Conservation (phyloP, 2,113 vertebrate species). For the Hyla sarda region DNA sequence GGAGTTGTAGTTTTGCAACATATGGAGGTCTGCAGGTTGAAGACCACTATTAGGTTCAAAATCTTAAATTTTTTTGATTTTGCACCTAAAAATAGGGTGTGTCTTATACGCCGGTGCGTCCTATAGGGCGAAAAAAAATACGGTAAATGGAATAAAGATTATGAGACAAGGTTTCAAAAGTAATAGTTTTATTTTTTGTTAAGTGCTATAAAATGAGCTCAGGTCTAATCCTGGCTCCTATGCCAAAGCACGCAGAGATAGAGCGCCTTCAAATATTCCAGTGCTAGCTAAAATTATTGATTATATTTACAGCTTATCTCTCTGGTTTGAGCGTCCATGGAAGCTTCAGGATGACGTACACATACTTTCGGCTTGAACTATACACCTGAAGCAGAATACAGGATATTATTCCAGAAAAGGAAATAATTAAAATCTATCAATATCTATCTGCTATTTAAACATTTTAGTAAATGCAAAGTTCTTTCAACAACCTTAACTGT, state of each 20-base stretch:
- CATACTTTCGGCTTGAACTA: conserved; percentile 29
- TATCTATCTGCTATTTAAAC: background rate
- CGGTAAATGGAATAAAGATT: conserved; percentile 25
- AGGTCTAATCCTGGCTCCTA: conserved; percentile 18
- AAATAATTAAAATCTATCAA: background rate
- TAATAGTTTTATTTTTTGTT: background rate
- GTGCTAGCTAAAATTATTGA: conserved; percentile 37
- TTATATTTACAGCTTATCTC: conserved; percentile 19
- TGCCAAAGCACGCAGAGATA: background rate
- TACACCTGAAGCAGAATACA: conserved; percentile 3
- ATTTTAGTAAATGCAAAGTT: background rate
- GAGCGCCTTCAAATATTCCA: conserved; percentile 23
- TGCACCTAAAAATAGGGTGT: no score
- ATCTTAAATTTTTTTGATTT: no score
- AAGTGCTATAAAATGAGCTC: conserved; percentile 16
- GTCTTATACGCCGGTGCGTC: no score
- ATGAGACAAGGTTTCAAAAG: conserved; percentile 11
- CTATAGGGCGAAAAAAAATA: no score
- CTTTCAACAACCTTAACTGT: no score
- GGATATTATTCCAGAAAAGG: no score
- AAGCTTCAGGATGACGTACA: background rate
- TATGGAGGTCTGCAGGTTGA: no score
- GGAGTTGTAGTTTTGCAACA: no score
- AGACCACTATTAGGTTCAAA: no score
- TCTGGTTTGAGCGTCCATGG: conserved; percentile 18